A percentile compares a stretch with the other conserved stretches of the same genome.
These are phyloP conservation scores for Acrobasis suavella DNA, from an alignment of 2,888 invertebrate species.

Conservation along the genomic window DNA sequence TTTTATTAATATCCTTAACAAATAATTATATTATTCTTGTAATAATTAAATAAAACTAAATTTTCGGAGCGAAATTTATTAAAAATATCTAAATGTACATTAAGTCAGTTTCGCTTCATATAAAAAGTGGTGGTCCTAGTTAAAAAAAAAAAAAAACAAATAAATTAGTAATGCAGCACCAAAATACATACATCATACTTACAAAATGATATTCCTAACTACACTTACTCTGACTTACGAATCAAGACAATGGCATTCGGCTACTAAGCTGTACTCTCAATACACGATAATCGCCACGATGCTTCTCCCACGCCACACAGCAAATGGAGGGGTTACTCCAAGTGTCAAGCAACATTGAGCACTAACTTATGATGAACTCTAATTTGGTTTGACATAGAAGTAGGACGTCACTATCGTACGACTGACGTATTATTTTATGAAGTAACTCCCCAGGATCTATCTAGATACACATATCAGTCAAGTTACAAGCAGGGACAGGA, in stretches of 20 bases:
- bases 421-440: too few relatives aligned
- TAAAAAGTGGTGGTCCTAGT: slow-evolving; percentile 65
- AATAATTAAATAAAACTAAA: slow-evolving; percentile 53
- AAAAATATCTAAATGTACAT: slow-evolving; percentile 75
- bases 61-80: slow-evolving; percentile 72
- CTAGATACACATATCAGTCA: too few relatives aligned
- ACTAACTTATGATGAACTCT: too few relatives aligned
- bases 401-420: too few relatives aligned
- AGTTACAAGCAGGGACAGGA: too few relatives aligned
- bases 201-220: slow-evolving; percentile 58
- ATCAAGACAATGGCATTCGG: slow-evolving; percentile 10
- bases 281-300: slow-evolving; percentile 7
- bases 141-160: slow-evolving; percentile 71
- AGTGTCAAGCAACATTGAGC: too few relatives aligned
- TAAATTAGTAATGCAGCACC: slow-evolving; percentile 82
- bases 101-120: slow-evolving; percentile 72
- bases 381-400: too few relatives aligned
- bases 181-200: slow-evolving; percentile 74
- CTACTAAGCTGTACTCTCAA: neutral
- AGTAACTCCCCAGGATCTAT: too few relatives aligned
- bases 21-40: too few relatives aligned
- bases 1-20: too few relatives aligned
- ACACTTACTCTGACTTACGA: slow-evolving; percentile 44
- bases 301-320: neutral
- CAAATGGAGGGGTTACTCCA: too few relatives aligned